These are phyloP conservation scores for Candoia aspera DNA, from an alignment of 2,113 vertebrate genomes.

Conservation along the genomic window DNA sequence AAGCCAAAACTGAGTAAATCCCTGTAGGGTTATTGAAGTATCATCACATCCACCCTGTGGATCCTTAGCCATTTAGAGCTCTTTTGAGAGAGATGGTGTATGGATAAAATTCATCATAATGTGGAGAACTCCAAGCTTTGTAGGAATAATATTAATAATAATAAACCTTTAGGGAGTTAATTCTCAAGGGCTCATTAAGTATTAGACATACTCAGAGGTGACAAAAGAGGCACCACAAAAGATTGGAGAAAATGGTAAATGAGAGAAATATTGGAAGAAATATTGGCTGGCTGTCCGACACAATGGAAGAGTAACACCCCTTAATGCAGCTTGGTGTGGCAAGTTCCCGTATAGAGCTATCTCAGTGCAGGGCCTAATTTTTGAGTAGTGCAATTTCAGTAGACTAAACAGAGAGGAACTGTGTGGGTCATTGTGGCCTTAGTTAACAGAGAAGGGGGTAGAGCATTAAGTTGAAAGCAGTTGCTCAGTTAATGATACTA, in stretches of 20 bases:
- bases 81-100: background rate
- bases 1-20: background rate
- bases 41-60: background rate
- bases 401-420: background rate
- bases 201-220: background rate
- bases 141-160: background rate
- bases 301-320: background rate
- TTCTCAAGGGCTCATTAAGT: background rate
- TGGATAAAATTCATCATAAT: background rate
- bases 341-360: background rate
- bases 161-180: background rate
- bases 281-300: no score
- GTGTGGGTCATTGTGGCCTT: background rate
- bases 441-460: background rate
- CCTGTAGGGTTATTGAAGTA: background rate
- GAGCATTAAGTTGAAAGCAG: background rate
- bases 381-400: background rate
- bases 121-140: background rate
- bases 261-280: background rate
- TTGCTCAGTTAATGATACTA: background rate
- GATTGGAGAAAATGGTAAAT: no score
- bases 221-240: background rate
- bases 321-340: background rate
- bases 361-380: no score
- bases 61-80: background rate